Evolutionary conservation across 92 coral and sea anemone species (phyloP), one percentile per base, ranked within the genome.

Genomic region (Heliopora coerulea): DNA sequence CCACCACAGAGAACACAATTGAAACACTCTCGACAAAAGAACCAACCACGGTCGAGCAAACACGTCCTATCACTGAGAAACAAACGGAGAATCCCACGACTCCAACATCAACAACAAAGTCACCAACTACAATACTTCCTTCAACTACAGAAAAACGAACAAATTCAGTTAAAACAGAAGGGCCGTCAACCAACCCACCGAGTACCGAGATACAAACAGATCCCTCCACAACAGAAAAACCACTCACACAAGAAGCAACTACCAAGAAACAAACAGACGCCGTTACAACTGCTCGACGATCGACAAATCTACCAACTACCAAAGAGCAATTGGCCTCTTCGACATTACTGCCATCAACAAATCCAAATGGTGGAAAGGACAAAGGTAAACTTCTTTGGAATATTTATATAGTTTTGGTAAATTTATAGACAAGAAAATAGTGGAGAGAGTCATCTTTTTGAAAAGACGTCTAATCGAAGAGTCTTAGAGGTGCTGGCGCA

Each of bases 101-200:
- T 37, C 4, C 42, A 15, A 29, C 54, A n/a, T 26, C 33, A 31
- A 9, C 49, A 1, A 32, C 77, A 30, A 44, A 26, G 30, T 12
- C 49, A 31, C 15, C 31, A 40, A 67, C 70, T 1, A 63, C 70
- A 63, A 25, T 23, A 63, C 56, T 39, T 13, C 7, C 59, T 44
- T 44, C 74, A 29, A 46, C 74, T 19, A 21, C 24, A 23, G 74
- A 44, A 11, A 44, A 1, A 42, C 30, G 25, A 49, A 67, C 58
- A 44, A 14, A 18, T 19, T 5, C 50, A 19, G 21, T 59, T 12
- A 59, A 15, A 26, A 59, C 65, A 59, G 65, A 59, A 59, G 28
- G 15, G 11, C 15, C 65, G 10, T 28, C 40, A 14, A 28, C 40
- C 25, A 56, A 2, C 12, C 25, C 62, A 56, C 1, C 23, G 23